Base-by-base conservation (phyloP, 2,797 vertebrate genomes). In the Gobionotothen gibberifrons region DNA sequence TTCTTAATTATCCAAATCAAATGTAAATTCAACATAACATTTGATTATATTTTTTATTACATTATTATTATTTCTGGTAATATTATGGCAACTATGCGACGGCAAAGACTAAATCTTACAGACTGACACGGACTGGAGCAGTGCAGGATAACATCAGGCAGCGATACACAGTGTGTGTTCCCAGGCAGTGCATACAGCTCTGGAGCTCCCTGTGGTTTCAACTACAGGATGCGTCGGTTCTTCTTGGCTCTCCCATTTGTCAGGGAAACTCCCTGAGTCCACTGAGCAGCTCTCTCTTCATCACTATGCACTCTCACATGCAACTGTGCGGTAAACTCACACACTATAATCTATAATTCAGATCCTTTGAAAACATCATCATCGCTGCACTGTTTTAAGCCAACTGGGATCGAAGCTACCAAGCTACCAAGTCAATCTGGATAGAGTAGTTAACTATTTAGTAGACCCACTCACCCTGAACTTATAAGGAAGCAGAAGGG, bases 291-390 rank as follows among this genome's bases (percentile, higher is more conserved):
- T 82, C 77, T 78, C 75, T 64, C 64, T 72, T 58, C 39, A 58
- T 67, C 43, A 73, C 59, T 44, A 53, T 36, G 21, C 67, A 64
- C 43, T 49, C 76, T 83, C 68, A 70, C 76, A 83, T 73, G 81
- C 81, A 60, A 78, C 54, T 17, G 21, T 64, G 26, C 74, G 52
- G 49, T 40, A 79, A 46, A 66, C 78, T 78, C 88, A 87, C 82
- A 81, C 85, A 80, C 81, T 15, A 65, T 83, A 84, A 89, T 92
- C 81, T 92, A 90, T 90, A 89, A 92, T 92, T 90, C 80, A 90
- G 82, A 88, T 88, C 80, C 83, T 80, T 71, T 29, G 32, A 75
- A 63, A 16, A 76, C 78, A 79, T 91, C 92, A 89, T 87, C 82
- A 81, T 85, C 81, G 79, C 81, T 59, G 64, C 67, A 74, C 72